phyloP scores from a whole-genome alignment of 2,113 vertebrate genomes.

The Dinomys branickii region DNA sequence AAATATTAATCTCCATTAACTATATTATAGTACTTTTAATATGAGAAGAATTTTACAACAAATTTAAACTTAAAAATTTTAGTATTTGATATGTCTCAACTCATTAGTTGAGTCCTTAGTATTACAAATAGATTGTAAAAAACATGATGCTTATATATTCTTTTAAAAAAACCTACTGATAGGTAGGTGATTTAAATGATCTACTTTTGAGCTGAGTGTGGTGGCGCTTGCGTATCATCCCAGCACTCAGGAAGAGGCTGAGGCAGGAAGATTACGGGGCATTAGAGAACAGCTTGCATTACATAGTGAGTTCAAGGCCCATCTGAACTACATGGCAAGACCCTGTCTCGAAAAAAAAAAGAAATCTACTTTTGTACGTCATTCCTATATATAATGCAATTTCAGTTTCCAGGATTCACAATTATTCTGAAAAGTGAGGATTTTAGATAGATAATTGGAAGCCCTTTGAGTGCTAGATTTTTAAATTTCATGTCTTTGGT shows the following conservation, averaged over 20 bases:
- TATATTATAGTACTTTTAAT: background rate
- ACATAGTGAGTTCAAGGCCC: background rate
- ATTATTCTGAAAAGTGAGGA: background rate
- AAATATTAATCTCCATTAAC: slow-evolving; percentile 10
- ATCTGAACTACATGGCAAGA: background rate
- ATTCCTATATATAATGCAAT: background rate
- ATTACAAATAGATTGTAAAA: background rate
- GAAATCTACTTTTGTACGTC: background rate
- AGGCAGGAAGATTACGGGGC: background rate
- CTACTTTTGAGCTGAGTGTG: background rate
- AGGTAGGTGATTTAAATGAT: slow-evolving; percentile 21
- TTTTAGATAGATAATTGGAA: slow-evolving; percentile 4
- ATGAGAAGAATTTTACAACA: background rate
- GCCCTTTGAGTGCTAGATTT: background rate
- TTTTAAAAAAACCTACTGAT: background rate
- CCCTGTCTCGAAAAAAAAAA: background rate
- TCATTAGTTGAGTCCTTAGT: background rate
- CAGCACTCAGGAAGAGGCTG: background rate
- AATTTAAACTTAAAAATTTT: background rate
- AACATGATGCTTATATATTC: background rate
- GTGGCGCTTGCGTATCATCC: background rate
- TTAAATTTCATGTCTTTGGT: background rate
- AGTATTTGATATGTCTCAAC: background rate
- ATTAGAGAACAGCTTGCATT: background rate
- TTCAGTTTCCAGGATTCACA: slow-evolving; percentile 3